Percentiles rank a stretch among this genome's conserved stretches.
These are phyloP conservation scores for Macropis europaea DNA, from an alignment of 2,888 invertebrate species.

Conservation along the genomic window DNA sequence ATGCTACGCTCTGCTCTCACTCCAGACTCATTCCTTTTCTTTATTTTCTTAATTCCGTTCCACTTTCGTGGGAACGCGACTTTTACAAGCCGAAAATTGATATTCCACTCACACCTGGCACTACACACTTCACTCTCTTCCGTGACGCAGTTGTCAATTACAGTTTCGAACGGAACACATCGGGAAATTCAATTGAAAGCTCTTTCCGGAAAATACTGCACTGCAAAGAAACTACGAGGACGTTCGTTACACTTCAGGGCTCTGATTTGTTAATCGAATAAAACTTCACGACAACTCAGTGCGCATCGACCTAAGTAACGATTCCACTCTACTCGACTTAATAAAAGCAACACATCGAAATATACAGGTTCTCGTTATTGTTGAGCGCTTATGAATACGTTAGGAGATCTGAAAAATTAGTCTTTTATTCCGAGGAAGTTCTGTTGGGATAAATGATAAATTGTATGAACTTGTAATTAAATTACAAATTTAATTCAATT, in stretches of 20 bases:
- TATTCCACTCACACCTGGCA: not conserved
- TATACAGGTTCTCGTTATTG: not conserved
- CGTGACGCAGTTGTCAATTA: not conserved
- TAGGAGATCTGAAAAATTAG: too few relatives aligned
- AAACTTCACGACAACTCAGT: too few relatives aligned
- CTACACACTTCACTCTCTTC: not conserved
- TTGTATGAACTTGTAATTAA: too few relatives aligned
- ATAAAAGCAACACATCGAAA: constrained; percentile 9
- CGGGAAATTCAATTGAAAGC: constrained; percentile 23
- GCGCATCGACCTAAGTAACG: not conserved
- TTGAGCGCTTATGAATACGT: constrained; percentile 41
- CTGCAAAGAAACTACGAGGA: constrained; percentile 21
- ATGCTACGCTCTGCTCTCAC: constrained; percentile 7
- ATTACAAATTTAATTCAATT: too few relatives aligned
- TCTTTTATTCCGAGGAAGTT: too few relatives aligned
- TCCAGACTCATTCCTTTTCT: not conserved
- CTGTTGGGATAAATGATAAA: too few relatives aligned
- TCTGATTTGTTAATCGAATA: not conserved
- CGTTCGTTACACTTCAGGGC: constrained; percentile 5
- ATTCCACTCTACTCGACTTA: constrained; percentile 13
- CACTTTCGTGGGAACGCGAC: not conserved
- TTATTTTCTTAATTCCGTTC: not conserved
- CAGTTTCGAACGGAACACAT: constrained; percentile 13
- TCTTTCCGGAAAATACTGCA: not conserved
- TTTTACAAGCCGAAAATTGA: not conserved